A percentile compares a stretch with the other conserved stretches of the same genome.
These are phyloP conservation scores for Alectura lathami DNA, from an alignment of 2,113 vertebrate species.

Conservation along the genomic window DNA sequence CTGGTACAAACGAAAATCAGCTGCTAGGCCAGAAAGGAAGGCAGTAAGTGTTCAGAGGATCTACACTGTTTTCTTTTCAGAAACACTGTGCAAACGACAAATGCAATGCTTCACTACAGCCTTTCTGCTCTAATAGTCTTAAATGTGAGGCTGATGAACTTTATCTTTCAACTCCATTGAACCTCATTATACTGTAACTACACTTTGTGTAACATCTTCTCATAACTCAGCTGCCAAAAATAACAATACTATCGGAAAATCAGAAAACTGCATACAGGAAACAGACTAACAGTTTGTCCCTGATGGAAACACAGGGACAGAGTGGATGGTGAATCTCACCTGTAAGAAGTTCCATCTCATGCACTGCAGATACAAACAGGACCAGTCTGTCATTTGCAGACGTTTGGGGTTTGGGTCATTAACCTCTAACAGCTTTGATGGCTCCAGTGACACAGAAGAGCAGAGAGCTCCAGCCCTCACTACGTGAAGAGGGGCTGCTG, in stretches of 20 bases:
- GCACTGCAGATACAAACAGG: background rate
- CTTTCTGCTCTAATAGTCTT: slow-evolving; percentile 44
- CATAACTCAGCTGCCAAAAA: slow-evolving; percentile 39
- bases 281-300: background rate
- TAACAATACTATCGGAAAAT: slow-evolving; percentile 23
- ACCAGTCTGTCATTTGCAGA: background rate
- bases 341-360: background rate
- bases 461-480: background rate
- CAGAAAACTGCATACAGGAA: background rate
- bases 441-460: background rate
- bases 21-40: background rate
- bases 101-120: background rate
- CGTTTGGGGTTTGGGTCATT: rapidly evolving
- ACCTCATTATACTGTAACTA: slow-evolving; percentile 28
- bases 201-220: slow-evolving; percentile 17
- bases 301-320: background rate
- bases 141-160: slow-evolving; percentile 56
- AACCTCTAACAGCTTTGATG: background rate
- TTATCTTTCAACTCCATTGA: slow-evolving; percentile 54
- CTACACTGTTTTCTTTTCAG: slow-evolving; percentile 10
- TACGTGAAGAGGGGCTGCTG: background rate
- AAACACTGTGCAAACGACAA: slow-evolving; percentile 25
- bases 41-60: background rate
- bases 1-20: background rate
- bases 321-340: background rate